Base-by-base conservation (phyloP, 2,888 invertebrate species). In the Caenorhabditis imperialis region DNA sequence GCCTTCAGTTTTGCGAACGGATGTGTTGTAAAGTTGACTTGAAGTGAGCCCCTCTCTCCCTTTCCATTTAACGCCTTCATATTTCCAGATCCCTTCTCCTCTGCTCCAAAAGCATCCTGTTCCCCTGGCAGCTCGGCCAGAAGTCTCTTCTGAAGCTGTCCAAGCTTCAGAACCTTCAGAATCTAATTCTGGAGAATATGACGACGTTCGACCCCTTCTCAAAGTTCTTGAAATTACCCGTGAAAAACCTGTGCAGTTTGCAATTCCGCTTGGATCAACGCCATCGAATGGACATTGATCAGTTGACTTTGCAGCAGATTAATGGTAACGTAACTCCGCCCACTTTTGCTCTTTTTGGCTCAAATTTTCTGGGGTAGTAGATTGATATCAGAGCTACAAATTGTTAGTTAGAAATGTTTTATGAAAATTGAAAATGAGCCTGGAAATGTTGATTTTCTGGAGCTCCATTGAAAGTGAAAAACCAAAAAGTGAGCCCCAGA, bases 181-280 rank as follows among this genome's bases (percentile, higher is more conserved):
- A 65, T 22, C 42, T 79, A 47, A 75, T 74, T 38, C 44, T 79
- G 18, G 79, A 79, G 60, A 79, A 79, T 47, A 79, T 79, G 79
- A 76, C 71, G 14, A 61, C 73, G 3, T 45, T 73, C 18, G 73
- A 76, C 14, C 57, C 58, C 6, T 62, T 71, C 33, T 63, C 60
- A 8, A 20, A 20, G 6, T 44, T 30, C 14, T 27, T 65, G 23
- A 51, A 38, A 35, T 25, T 60, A 6, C 62, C 54, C 2, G 33
- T 51, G 4, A 45, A 22, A 42, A 40, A 48, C 16, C 22, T 75
- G 27, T 25, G 44, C 2, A 67, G 74, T 48, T 35, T 79, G 27
- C 79, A 79, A 42, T 62, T 79, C 47, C 50, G 73, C 16, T n/a
- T 79, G 35, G 79, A 79, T 51, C 67, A 50, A 7, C 23, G 67